A percentile compares a stretch with the other conserved stretches of the same genome.
These are phyloP conservation scores for Apodemus agrarius DNA, from an alignment of 2,797 vertebrate genomes.

Conservation along the genomic window DNA sequence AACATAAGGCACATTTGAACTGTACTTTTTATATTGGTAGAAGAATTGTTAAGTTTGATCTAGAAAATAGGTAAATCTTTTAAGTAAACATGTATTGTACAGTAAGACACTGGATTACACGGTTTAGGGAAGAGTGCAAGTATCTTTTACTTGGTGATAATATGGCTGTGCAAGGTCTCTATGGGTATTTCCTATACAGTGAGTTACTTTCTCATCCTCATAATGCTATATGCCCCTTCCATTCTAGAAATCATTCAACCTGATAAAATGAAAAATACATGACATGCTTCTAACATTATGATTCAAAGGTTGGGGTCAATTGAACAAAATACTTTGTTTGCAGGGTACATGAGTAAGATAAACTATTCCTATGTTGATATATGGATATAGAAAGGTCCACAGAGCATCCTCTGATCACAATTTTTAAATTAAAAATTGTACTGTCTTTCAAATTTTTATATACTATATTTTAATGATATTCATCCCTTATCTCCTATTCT, in stretches of 20 bases:
- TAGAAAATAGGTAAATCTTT: background rate
- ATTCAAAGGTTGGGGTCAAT: background rate
- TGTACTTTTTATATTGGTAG: background rate
- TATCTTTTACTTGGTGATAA: background rate
- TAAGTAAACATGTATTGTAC: background rate
- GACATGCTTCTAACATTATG: background rate
- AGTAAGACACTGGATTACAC: background rate
- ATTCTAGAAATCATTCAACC: background rate
- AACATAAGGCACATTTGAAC: background rate
- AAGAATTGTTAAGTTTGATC: background rate
- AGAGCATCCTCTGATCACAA: background rate
- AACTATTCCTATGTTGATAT: background rate
- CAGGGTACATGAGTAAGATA: background rate
- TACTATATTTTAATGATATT: background rate
- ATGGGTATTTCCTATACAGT: background rate
- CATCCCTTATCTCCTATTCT: rapidly evolving
- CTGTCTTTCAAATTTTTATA: background rate
- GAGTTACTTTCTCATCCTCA: background rate
- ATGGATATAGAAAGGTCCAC: background rate
- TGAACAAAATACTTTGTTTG: background rate
- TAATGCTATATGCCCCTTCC: background rate
- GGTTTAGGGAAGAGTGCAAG: background rate
- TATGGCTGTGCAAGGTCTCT: background rate
- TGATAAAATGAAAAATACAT: background rate
- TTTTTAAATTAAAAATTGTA: background rate